Conservation (phyloP, 2,113 vertebrate genomes). For the Gopherus evgoodei region DNA sequence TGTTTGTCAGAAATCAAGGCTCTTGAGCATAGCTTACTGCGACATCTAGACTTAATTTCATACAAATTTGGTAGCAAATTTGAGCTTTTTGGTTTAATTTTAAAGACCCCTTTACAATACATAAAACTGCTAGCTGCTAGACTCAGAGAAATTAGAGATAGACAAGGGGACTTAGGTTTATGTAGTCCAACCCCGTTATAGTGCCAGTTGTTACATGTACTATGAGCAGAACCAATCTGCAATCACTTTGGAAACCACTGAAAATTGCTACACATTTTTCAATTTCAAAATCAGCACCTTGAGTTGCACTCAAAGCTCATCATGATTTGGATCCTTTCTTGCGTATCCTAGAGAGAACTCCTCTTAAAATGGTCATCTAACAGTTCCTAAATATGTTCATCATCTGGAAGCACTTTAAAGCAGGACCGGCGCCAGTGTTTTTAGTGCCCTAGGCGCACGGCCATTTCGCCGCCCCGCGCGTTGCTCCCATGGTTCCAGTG, state of each 20-base stretch:
- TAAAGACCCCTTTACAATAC: not conserved
- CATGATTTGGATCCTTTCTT: not conserved
- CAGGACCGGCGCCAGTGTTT: too few relatives aligned
- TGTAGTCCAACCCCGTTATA: not conserved
- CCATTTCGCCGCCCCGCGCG: too few relatives aligned
- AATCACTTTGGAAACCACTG: not conserved
- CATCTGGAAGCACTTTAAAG: not conserved
- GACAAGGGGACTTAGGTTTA: rapidly evolving
- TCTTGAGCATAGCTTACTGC: not conserved
- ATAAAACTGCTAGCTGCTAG: not conserved
- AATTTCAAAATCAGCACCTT: not conserved
- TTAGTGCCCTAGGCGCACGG: too few relatives aligned
- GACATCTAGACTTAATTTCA: not conserved
- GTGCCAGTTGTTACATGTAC: not conserved
- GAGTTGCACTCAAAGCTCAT: not conserved
- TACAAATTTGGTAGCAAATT: not conserved
- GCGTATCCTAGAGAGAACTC: not conserved
- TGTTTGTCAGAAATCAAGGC: not conserved
- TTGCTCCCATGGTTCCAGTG: too few relatives aligned
- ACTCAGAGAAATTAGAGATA: not conserved
- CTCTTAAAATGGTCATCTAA: not conserved
- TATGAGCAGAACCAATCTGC: not conserved
- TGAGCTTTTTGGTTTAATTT: not conserved
- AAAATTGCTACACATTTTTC: too few relatives aligned
- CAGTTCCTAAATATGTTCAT: not conserved